Conservation (phyloP, 2,888 invertebrate species). For the Andrena trimmerana region DNA sequence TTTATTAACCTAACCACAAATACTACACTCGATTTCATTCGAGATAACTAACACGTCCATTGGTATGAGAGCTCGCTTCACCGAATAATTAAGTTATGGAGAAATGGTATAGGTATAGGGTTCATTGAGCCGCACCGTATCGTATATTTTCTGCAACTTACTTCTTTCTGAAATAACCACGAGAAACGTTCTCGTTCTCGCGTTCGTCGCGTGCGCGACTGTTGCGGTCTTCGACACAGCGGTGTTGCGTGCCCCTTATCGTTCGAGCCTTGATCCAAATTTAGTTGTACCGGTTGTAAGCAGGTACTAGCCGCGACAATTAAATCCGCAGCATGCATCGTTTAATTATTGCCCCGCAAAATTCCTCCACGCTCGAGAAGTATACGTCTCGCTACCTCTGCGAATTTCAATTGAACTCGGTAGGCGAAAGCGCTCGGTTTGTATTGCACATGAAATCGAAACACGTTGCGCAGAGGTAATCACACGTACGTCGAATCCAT, state of each 20-base stretch:
- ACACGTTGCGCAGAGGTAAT: background rate
- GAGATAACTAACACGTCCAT: background rate
- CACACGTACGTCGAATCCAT: background rate
- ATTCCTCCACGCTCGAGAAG: background rate
- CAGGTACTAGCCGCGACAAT: background rate
- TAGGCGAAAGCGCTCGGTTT: slow-evolving; percentile 6
- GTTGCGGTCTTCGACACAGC: slow-evolving; percentile 28
- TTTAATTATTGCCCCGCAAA: slow-evolving; percentile 21
- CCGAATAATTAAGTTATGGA: slow-evolving; percentile 8
- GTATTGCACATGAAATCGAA: background rate
- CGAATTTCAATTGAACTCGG: background rate
- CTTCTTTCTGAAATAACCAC: background rate
- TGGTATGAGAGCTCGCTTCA: background rate
- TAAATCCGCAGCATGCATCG: background rate
- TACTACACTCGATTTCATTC: slow-evolving; percentile 5
- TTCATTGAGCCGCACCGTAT: slow-evolving; percentile 8
- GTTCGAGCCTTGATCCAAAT: slow-evolving; percentile 47
- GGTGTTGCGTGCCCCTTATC: slow-evolving; percentile 58
- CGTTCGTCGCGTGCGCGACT: slow-evolving; percentile 23
- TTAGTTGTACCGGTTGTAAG: slow-evolving; percentile 11
- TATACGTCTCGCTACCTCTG: background rate
- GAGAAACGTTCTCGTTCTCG: background rate
- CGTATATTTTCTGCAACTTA: background rate
- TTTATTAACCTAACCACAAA: too few relatives aligned
- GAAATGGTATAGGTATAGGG: background rate